Evolutionary conservation across 2,797 vertebrate genomes (phyloP), one percentile per base, ranked within the genome.

Genomic region (Platyrinchus mystaceus): DNA sequence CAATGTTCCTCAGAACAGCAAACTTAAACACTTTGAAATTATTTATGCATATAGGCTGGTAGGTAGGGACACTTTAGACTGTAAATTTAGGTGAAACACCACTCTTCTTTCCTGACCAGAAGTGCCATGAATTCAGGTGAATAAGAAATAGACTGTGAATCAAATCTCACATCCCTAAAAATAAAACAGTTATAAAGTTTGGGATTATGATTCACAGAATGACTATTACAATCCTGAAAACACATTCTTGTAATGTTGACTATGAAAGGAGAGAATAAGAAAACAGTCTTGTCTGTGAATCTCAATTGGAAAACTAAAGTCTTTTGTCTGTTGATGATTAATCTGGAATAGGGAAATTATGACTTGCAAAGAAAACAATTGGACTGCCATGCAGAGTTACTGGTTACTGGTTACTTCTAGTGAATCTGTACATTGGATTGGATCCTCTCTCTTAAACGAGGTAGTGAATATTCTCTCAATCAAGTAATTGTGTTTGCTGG

Each of bases 141-240:
- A 79, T 19, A 43, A 49, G 23, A 87, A 89, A 71, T 36, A 78
- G 62, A 34, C 41, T 80, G 37, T 52, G 36, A 89, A 87, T 52
- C 37, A 64, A 74, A 89, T 5, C 32, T 70, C 24, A 85, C 6
- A 55, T 67, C 24, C 37, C 27, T 47, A 44, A 83, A 90, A 90
- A 53, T 34, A 49, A 32, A n/a, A 28, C 17, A 52, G 28, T 41
- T 82, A 26, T 27, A 82, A 67, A 79, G 20, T 7, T 80, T 79
- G 26, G 21, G 28, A 76, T 80, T 76, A 49, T 60, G 36, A 69
- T 81, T 87, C 68, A 77, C n/a, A 74, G 39, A 92, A 83, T 24
- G 4, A 26, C 23, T 77, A 44, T 44, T 83, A 27, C 9, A 71
- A 30, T 44, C 37, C 37, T 62, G 56, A 77, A 90, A 83, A 71